A percentile compares a stretch with the other conserved stretches of the same genome.
Conservation (phyloP, 2,797 vertebrate genomes). For the Darevskia nairensis region DNA sequence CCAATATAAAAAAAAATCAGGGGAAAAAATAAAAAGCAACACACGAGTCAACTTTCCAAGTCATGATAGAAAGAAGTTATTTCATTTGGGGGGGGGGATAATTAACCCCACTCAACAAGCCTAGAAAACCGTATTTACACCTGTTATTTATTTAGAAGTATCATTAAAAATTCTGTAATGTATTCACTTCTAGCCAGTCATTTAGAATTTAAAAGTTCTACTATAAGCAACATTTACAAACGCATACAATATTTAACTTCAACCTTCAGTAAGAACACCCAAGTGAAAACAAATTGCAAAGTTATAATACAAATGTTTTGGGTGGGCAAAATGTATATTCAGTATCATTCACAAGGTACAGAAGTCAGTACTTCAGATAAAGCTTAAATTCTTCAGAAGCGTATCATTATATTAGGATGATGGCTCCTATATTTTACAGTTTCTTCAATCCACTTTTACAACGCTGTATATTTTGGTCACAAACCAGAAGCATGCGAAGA, state of each 20-base stretch:
- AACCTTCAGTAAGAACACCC: constrained; percentile 70
- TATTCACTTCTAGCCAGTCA: constrained; percentile 69
- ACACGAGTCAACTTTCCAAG: constrained; percentile 79
- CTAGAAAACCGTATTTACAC: constrained; percentile 86
- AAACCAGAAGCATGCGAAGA: constrained; percentile 99
- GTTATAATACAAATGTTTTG: constrained; percentile 79
- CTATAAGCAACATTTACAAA: constrained; percentile 83
- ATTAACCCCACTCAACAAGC: constrained; percentile 79
- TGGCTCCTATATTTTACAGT: constrained; percentile 73
- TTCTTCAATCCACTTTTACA: constrained; percentile 89
- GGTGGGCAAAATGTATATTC: constrained; percentile 71
- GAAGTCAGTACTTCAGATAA: constrained; percentile 79
- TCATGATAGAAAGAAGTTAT: constrained; percentile 80
- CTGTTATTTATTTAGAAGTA: constrained; percentile 76
- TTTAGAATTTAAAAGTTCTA: constrained; percentile 73
- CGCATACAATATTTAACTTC: constrained; percentile 78
- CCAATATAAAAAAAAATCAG: constrained; percentile 73
- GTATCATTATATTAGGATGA: constrained; percentile 73
- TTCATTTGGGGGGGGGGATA: constrained; percentile 83
- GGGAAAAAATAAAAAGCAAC: constrained; percentile 75
- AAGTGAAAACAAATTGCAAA: constrained; percentile 75
- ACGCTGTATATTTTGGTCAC: constrained; percentile 99
- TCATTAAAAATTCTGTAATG: constrained; percentile 67
- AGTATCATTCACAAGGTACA: constrained; percentile 73
- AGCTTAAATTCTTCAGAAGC: constrained; percentile 75